A percentile compares a stretch with the other conserved stretches of the same genome.
Conservation (phyloP, 2,113 vertebrate genomes). For the Ammospiza caudacuta region DNA sequence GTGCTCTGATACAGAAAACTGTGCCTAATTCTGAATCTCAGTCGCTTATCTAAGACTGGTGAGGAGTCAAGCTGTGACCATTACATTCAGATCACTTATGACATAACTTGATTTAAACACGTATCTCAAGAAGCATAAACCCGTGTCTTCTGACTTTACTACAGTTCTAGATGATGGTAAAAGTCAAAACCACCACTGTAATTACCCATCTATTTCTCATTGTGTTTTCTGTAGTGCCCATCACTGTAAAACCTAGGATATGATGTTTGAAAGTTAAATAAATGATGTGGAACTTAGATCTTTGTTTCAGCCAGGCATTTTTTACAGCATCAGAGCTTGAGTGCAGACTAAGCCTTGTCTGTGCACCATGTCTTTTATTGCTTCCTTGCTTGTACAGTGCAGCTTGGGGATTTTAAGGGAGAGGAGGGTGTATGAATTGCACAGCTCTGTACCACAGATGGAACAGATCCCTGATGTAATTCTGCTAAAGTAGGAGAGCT, state of each 20-base stretch:
- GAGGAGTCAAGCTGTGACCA: slow-evolving; percentile 51
- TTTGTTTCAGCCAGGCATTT: slow-evolving; percentile 40
- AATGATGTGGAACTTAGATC: slow-evolving; percentile 41
- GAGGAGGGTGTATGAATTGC: slow-evolving; percentile 1
- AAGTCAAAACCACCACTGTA: slow-evolving; percentile 53
- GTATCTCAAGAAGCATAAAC: slow-evolving; percentile 19
- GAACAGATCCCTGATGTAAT: slow-evolving; percentile 20
- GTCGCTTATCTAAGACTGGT: neutral
- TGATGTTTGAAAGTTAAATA: slow-evolving; percentile 47
- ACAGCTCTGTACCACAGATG: neutral
- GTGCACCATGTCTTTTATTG: neutral
- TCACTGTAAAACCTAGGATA: slow-evolving; percentile 23
- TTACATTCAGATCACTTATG: slow-evolving; percentile 54
- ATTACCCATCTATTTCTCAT: slow-evolving; percentile 65
- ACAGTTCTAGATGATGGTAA: slow-evolving; percentile 21
- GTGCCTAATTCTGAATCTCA: neutral
- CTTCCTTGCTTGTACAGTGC: neutral
- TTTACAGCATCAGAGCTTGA: slow-evolving; percentile 23
- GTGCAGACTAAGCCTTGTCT: slow-evolving; percentile 36
- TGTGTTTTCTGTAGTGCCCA: slow-evolving; percentile 55
- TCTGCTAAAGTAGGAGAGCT: neutral
- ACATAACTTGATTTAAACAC: slow-evolving; percentile 44
- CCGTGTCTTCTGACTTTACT: slow-evolving; percentile 24
- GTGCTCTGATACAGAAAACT: slow-evolving; percentile 5
- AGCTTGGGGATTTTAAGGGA: slow-evolving; percentile 20